Percentiles rank a stretch among this genome's conserved stretches.
Conservation (phyloP, 2,797 vertebrate species). For the Sphenodon punctatus region DNA sequence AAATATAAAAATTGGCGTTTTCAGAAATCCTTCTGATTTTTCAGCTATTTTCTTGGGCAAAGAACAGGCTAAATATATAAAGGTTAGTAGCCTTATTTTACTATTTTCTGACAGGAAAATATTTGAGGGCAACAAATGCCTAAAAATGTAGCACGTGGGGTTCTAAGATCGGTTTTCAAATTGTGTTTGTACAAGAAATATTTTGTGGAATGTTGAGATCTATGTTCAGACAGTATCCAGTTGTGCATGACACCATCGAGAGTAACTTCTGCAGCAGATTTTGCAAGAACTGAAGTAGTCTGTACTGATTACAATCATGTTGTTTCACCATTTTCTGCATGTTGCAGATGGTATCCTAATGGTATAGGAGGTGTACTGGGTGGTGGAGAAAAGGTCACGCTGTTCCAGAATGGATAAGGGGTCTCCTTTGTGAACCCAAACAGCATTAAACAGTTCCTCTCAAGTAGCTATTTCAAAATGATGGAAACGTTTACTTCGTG, state of each 20-base stretch:
- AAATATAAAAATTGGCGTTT: no score
- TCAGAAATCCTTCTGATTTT: no score
- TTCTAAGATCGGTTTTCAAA: not conserved
- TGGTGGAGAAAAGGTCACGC: fast-evolving
- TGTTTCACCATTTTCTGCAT: not conserved
- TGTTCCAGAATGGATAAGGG: not conserved
- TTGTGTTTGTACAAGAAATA: not conserved
- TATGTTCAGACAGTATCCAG: not conserved
- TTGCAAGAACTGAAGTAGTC: not conserved
- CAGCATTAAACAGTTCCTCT: not conserved
- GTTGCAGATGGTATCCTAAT: not conserved
- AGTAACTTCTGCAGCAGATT: not conserved
- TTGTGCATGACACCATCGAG: not conserved
- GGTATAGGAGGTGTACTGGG: not conserved
- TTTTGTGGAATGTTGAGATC: not conserved
- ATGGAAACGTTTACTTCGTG: not conserved
- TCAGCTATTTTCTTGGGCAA: no score
- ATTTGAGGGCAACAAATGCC: not conserved
- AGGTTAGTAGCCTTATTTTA: not conserved
- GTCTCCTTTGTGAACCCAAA: not conserved
- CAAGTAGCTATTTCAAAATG: not conserved
- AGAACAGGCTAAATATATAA: not conserved
- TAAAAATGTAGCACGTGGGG: not conserved
- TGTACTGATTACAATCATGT: not conserved
- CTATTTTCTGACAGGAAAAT: not conserved